phyloP scores from a whole-genome alignment of 2,888 invertebrate species.

The Oasisia sp. region DNA sequence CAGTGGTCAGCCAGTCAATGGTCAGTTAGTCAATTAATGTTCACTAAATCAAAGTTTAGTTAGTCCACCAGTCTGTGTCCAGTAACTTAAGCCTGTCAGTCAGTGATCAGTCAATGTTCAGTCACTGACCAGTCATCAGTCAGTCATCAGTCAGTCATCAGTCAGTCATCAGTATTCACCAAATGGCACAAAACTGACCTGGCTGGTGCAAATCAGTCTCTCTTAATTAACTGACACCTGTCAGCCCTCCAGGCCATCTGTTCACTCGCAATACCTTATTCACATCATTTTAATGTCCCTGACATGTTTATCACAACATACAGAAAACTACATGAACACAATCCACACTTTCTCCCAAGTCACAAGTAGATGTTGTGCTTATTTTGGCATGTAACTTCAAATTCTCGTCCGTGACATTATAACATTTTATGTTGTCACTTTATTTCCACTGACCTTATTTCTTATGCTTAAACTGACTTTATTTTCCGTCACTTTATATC shows the following conservation, averaged over 20 bases:
- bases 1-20: too few relatives aligned
- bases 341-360: background rate
- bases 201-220: background rate
- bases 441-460: background rate
- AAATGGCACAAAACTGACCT: background rate
- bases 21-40: too few relatives aligned
- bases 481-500: background rate
- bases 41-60: too few relatives aligned
- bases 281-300: background rate
- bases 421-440: background rate
- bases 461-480: background rate
- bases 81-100: too few relatives aligned
- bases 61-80: too few relatives aligned
- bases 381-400: too few relatives aligned
- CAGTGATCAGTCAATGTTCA: too few relatives aligned
- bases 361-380: too few relatives aligned
- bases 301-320: background rate
- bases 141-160: too few relatives aligned
- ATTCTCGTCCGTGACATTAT: background rate
- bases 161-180: too few relatives aligned
- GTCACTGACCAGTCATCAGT: too few relatives aligned
- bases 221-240: conserved; percentile 17
- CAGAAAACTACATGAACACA: background rate
- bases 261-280: background rate
- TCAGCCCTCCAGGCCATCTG: background rate